Evolutionary conservation across 53 echinoderm and acorn worm genomes (phyloP), one percentile per base, ranked within the genome.

Genomic region (Henricia sp.): DNA sequence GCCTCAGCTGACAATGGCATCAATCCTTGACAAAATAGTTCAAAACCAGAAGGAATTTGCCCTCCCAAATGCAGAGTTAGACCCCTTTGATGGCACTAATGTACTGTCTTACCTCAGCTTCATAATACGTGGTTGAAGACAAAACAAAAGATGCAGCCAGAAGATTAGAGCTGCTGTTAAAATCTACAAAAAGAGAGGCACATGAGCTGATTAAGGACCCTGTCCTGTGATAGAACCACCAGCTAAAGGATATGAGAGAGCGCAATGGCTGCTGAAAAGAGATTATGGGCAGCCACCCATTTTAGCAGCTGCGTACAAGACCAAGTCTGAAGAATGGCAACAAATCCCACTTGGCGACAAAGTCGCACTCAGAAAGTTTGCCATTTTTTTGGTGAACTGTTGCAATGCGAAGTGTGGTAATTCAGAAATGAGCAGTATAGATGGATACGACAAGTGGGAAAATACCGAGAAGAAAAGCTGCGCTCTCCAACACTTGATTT

Each of bases 161-260:
- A 66, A 52, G 85, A 52, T 69, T 85, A 66, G 86, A 92, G 25
- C 37, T 89, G 8, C 66, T 92, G 37, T 42, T 92, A n/a, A 89
- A 78, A 26, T 88, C 38, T 42, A 88, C 85, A 12, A 83, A 53
- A n/a, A 82, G 89, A 24, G 92, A 92, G 52, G 85, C 89, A 2
- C 50, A 88, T 73, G 85, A 85, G 26, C 39, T 92, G n/a, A 89
- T 92, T 16, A 85, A 80, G 37, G 72, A 89, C n/a, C n/a, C n/a
- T 89, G 86, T 25, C 57, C 74, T 17, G 54, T 85, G 33, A 82
- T 92, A 3, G 76, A 70, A 23, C 84, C 84, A 4, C 67, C 84
- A 48, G 14, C 25, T 3, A 62, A 20, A 19, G 88, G 41, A 4
- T 88, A 59, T 52, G 58, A 85, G 52, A 74, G 68, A 59, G 88